phyloP scores from a whole-genome alignment of 2,113 vertebrate species.

The Entosphenus tridentatus region DNA sequence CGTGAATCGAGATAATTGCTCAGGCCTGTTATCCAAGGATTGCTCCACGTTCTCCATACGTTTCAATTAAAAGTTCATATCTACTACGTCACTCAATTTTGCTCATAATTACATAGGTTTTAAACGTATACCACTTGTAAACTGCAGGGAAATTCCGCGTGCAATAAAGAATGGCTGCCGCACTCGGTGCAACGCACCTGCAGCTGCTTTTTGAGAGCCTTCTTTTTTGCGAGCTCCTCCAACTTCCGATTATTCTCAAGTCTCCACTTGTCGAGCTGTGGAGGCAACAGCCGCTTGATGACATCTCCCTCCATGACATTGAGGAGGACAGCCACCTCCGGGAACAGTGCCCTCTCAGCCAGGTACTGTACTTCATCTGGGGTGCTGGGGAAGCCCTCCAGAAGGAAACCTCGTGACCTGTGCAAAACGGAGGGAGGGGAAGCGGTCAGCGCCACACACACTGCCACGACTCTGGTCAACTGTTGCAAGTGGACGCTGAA shows the following conservation, averaged over 20 bases:
- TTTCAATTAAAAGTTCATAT: too few species aligned
- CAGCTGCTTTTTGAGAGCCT: conserved; percentile 29
- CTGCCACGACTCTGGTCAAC: not conserved
- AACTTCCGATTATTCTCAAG: conserved; percentile 18
- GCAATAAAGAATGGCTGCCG: too few species aligned
- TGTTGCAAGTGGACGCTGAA: too few species aligned
- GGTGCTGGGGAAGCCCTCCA: conserved; percentile 59
- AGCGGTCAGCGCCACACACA: not conserved
- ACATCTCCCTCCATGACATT: conserved; percentile 31
- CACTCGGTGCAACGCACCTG: conserved; percentile 21
- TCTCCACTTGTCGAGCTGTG: conserved; percentile 33
- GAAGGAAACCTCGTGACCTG: conserved; percentile 67
- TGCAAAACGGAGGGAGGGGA: conserved; percentile 8
- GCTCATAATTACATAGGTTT: too few species aligned
- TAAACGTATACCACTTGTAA: too few species aligned
- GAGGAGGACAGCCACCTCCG: conserved; percentile 36
- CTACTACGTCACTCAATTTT: too few species aligned
- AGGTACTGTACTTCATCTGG: conserved; percentile 39
- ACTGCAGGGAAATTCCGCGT: too few species aligned
- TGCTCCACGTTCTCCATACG: too few species aligned
- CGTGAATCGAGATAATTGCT: too few species aligned
- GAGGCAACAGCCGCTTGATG: conserved; percentile 35
- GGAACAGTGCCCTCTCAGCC: conserved; percentile 35
- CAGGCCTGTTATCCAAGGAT: too few species aligned
- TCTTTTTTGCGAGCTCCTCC: conserved; percentile 25